Conservation (phyloP, 2,113 vertebrate species). For the Stigmatopora argus region DNA sequence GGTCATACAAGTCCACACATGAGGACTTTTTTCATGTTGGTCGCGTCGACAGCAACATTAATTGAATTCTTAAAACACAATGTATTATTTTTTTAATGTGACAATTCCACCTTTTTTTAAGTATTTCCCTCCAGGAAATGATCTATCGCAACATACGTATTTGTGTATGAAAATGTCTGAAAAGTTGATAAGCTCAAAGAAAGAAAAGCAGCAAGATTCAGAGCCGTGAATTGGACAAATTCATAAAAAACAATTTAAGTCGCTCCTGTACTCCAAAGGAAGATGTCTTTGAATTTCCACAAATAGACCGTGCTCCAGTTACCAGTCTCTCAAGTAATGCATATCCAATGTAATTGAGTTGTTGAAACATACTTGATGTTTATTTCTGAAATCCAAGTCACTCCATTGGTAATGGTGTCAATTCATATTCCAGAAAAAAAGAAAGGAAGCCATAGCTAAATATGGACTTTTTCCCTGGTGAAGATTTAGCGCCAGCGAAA, state of each 20-base stretch:
- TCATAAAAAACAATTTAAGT: slow-evolving; percentile 1
- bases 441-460: slow-evolving; percentile 1
- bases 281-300: slow-evolving; percentile 7
- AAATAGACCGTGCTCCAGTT: slow-evolving; percentile 7
- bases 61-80: neutral
- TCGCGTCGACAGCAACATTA: neutral
- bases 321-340: slow-evolving; percentile 18
- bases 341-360: slow-evolving; percentile 9
- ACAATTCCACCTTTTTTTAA: neutral
- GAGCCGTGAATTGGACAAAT: neutral
- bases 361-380: neutral
- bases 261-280: slow-evolving; percentile 6
- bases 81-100: slow-evolving; percentile 8
- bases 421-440: slow-evolving; percentile 15
- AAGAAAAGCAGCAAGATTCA: slow-evolving; percentile 9
- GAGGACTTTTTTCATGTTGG: neutral
- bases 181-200: slow-evolving; percentile 6
- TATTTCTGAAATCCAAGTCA: neutral
- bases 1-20: neutral
- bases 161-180: slow-evolving; percentile 4
- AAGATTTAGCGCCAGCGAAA: neutral
- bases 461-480: neutral
- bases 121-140: neutral
- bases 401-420: neutral
- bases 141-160: slow-evolving; percentile 4